Evolutionary conservation across 1,140 invertebrate species (phyloP).

Genomic region (Plodia interpunctella): DNA sequence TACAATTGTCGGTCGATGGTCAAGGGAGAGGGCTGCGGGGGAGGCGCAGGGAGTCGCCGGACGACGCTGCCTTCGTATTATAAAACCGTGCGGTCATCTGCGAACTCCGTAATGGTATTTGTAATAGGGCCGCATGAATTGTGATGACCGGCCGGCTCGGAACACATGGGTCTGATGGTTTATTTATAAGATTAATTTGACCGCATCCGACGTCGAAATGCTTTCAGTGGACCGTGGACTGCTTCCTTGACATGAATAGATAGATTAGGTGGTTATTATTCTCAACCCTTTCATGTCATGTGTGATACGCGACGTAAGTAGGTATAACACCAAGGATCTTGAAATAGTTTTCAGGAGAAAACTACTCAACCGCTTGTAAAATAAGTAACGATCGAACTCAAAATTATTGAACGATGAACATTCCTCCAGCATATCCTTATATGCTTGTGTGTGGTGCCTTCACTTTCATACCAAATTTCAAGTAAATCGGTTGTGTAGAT

Average conservation of each 20-base stretch:
- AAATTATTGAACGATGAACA: too few species aligned
- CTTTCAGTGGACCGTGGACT: conserved; percentile 18
- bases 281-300: not conserved
- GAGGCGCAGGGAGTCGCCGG: conserved; percentile 30
- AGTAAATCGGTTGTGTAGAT: too few species aligned
- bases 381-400: too few species aligned
- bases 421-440: too few species aligned
- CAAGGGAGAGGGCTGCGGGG: conserved; percentile 71
- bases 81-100: conserved; percentile 78
- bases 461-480: too few species aligned
- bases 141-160: conserved; percentile 35
- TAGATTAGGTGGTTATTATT: not conserved
- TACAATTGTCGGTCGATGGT: conserved; percentile 79
- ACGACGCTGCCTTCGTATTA: conserved; percentile 72
- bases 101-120: conserved; percentile 70
- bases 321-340: not conserved
- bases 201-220: conserved; percentile 27
- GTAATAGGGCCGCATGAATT: conserved; percentile 63
- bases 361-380: too few species aligned
- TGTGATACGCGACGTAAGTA: not conserved
- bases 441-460: too few species aligned
- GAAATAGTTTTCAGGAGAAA: too few species aligned
- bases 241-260: conserved; percentile 5
- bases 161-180: conserved; percentile 52
- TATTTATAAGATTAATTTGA: conserved; percentile 61